phyloP scores from a whole-genome alignment of 2,888 invertebrate species.

The Microplitis manilae region DNA sequence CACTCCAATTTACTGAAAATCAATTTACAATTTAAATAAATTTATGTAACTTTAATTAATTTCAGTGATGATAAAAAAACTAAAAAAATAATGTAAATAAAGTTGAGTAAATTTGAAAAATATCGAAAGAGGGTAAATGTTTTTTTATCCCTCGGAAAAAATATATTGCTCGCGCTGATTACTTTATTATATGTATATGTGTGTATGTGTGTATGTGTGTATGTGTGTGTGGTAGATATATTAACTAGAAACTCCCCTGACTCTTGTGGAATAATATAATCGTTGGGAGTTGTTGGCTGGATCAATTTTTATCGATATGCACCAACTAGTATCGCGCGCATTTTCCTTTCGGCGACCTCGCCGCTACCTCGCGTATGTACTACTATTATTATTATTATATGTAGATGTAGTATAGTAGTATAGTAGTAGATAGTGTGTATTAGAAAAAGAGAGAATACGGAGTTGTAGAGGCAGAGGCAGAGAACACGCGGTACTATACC shows the following conservation, averaged over 20 bases:
- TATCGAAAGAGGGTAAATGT: not conserved
- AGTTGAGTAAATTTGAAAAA: not conserved
- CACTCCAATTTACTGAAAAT: not conserved
- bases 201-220: not conserved
- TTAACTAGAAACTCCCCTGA: not conserved
- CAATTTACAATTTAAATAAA: not conserved
- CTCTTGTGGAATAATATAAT: not conserved
- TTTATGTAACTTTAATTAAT: not conserved
- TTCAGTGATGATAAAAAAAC: not conserved
- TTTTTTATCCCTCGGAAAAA: not conserved
- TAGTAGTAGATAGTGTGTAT: not conserved
- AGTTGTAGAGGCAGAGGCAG: slow-evolving; percentile 21
- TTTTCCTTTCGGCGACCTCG: slow-evolving; percentile 40
- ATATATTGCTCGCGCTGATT: not conserved
- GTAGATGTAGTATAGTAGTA: slow-evolving; percentile 4
- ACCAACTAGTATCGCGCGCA: slow-evolving; percentile 30
- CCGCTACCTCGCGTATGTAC: slow-evolving; percentile 24
- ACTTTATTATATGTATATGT: not conserved
- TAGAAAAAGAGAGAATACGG: not conserved
- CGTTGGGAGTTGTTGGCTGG: not conserved
- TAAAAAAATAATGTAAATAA: not conserved
- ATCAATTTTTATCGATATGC: slow-evolving; percentile 51
- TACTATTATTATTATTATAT: not conserved
- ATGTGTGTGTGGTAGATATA: not conserved
- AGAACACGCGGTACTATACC: slow-evolving; percentile 10